These are phyloP conservation scores for Cryptotermes secundus DNA, from an alignment of 1,140 invertebrate genomes.

Conservation along the genomic window DNA sequence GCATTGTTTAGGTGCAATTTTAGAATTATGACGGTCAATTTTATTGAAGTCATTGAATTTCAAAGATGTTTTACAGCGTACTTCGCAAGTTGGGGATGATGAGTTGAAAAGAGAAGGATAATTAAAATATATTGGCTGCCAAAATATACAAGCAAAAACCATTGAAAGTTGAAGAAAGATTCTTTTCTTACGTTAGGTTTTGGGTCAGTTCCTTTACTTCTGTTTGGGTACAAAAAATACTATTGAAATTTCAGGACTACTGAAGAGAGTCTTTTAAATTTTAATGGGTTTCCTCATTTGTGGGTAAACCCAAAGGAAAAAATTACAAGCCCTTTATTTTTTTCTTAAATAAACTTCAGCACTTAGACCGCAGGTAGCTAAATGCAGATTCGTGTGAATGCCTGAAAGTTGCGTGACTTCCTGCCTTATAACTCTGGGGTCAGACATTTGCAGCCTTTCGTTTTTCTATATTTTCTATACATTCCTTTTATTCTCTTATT, in stretches of 20 bases:
- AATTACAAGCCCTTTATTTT: background rate
- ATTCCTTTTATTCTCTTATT: too few species aligned
- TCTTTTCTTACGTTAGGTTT: background rate
- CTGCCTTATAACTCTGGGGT: background rate
- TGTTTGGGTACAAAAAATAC: background rate
- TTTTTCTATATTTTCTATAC: too few species aligned
- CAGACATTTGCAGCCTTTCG: background rate
- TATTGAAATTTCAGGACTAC: background rate
- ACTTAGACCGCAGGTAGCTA: background rate
- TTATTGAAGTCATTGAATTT: background rate
- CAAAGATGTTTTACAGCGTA: background rate
- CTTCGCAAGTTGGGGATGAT: background rate
- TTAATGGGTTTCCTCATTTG: background rate
- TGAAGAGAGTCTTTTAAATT: background rate
- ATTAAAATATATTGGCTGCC: background rate
- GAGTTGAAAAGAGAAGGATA: background rate
- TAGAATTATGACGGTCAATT: background rate
- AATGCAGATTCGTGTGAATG: background rate
- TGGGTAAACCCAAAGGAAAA: background rate
- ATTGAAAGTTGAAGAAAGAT: background rate
- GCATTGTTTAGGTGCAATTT: background rate
- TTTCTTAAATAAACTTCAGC: background rate
- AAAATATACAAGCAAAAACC: background rate
- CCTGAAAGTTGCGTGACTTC: background rate
- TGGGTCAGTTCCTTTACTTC: background rate